phyloP scores from a whole-genome alignment of 30 jellyfish, hydroid and myxozoan species.

The Euphysa ruthae region DNA sequence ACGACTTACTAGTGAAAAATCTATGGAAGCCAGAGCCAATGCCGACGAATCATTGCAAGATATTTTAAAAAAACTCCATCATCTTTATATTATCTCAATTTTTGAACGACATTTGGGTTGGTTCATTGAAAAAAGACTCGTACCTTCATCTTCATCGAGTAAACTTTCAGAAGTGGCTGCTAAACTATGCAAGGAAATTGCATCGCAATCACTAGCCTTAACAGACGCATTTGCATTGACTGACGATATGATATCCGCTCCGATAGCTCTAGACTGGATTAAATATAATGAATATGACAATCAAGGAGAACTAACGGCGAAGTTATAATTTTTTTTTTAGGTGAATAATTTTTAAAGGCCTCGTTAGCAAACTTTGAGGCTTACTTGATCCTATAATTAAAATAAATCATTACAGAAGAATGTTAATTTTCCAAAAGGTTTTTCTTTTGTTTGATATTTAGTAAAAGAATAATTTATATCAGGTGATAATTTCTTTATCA shows the following conservation, averaged over 20 bases:
- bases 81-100: slow-evolving; percentile 49
- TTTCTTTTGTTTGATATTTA: no score
- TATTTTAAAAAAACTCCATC: slow-evolving; percentile 37
- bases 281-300: slow-evolving; percentile 71
- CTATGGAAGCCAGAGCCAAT: slow-evolving; percentile 35
- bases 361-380: no score
- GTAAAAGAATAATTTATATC: no score
- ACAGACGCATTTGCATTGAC: slow-evolving; percentile 79
- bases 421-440: no score
- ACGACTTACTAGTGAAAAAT: slow-evolving; percentile 67
- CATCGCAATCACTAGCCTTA: slow-evolving; percentile 71
- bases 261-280: slow-evolving; percentile 85
- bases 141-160: slow-evolving; percentile 34
- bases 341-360: background rate
- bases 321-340: background rate
- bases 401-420: no score
- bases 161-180: slow-evolving; percentile 56
- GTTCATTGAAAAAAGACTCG: slow-evolving; percentile 57
- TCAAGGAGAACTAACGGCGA: slow-evolving; percentile 60
- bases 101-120: slow-evolving; percentile 78
- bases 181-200: slow-evolving; percentile 48
- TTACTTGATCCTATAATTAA: no score
- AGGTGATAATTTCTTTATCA: no score
- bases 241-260: slow-evolving; percentile 86
- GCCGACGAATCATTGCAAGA: slow-evolving; percentile 69